Percentiles rank a stretch among this genome's conserved stretches.
Conservation (phyloP, 2,113 vertebrate species). For the Oryzias celebensis region DNA sequence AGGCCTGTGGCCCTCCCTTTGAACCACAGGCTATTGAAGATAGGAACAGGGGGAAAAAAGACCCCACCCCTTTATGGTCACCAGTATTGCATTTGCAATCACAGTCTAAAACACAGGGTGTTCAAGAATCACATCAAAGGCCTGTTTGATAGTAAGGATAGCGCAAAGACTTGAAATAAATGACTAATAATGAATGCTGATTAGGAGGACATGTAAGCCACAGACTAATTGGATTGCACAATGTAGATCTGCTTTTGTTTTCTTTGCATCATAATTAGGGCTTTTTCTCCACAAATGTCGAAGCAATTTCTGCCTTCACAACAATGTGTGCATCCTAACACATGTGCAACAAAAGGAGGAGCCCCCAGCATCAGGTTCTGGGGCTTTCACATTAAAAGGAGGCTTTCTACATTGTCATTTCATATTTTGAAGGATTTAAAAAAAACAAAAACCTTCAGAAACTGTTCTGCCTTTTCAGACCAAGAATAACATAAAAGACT, state of each 20-base stretch:
- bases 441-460: not conserved
- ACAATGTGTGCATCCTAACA: constrained; percentile 2
- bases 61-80: constrained; percentile 45
- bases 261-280: constrained; percentile 44
- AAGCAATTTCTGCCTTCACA: constrained; percentile 28
- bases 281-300: constrained; percentile 26
- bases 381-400: constrained; percentile 16
- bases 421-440: not conserved
- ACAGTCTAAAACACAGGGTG: constrained; percentile 61
- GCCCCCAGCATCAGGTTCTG: not conserved
- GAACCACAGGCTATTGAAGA: constrained; percentile 54
- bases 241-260: constrained; percentile 50
- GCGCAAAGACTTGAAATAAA: constrained; percentile 67
- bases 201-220: constrained; percentile 52
- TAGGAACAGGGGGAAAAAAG: constrained; percentile 34
- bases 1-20: constrained; percentile 52
- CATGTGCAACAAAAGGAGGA: constrained; percentile 10
- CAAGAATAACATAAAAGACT: not conserved
- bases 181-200: constrained; percentile 63
- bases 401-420: not conserved
- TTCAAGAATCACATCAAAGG: constrained; percentile 65
- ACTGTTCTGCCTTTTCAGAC: not conserved
- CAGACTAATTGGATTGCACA: constrained; percentile 66
- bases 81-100: constrained; percentile 65
- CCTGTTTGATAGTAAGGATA: constrained; percentile 56